Evolutionary conservation across 2,113 vertebrate genomes (phyloP).

Genomic region (Otus sunia): DNA sequence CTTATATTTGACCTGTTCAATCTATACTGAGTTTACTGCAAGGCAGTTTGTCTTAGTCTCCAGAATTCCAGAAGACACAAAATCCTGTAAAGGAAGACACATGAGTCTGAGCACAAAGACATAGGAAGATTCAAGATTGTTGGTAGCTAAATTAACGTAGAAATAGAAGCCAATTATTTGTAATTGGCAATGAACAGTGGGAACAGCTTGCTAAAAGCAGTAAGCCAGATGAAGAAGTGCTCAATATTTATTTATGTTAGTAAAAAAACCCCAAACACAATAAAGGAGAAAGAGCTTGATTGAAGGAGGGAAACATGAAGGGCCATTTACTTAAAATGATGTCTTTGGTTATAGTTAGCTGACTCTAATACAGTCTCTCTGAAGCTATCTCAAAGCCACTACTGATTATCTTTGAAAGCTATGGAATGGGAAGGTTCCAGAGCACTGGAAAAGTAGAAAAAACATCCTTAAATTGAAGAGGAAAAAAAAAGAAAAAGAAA

Average conservation of each 20-base stretch:
- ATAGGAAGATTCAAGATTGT: background rate
- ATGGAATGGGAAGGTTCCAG: background rate
- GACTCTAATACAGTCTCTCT: background rate
- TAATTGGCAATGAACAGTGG: background rate
- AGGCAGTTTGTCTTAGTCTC: background rate
- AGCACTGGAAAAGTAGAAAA: background rate
- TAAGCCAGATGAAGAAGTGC: background rate
- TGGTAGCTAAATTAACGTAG: background rate
- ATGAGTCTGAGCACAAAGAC: background rate
- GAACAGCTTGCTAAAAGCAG: background rate
- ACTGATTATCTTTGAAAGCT: background rate
- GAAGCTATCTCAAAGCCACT: background rate
- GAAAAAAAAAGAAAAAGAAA: background rate
- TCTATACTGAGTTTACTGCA: background rate
- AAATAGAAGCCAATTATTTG: background rate
- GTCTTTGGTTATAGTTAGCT: background rate
- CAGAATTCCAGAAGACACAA: background rate
- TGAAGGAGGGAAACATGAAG: background rate
- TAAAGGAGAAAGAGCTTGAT: background rate
- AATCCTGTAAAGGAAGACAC: background rate
- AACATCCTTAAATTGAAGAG: background rate
- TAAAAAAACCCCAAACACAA: background rate
- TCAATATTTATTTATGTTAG: background rate
- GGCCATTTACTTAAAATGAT: background rate
- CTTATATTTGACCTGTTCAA: background rate